Evolutionary conservation across 2,888 invertebrate genomes (phyloP), one percentile per base, ranked within the genome.

Genomic region (Cremastinae sp.): DNA sequence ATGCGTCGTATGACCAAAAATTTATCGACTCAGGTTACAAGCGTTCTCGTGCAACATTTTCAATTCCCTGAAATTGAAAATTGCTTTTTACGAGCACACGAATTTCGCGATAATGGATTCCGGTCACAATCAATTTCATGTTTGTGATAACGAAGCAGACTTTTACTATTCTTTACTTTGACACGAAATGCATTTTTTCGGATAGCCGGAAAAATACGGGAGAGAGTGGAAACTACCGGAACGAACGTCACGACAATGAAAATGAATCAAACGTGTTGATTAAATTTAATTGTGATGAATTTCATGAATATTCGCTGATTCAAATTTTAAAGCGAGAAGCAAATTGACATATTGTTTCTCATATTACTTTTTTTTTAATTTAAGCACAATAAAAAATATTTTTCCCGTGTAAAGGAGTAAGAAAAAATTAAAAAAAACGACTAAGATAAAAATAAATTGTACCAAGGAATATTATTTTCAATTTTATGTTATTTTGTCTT

Each of bases 91-190:
- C 59, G 16, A 18, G 38, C 16, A 16, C 5, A 58, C 20, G 14
- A 10, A 47, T 16, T 34, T 47, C 28, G 38, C 22, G 28, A 36
- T 16, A 53, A 47, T 38, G 28, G 62, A 51, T 74, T 70, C 8
- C 45, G 41, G 69, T 47, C 36, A 28, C 36, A 36, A 70, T 70
- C 59, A 74, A 74, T 59, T 65, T 59, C 45, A 8, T 16, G 49
- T 58, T 20, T 10, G 56, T 43, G 20, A 36, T 3, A 51, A 9
- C 36, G 18, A 45, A 28, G 59, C 16, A 10, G 18, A 41, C 58
- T 22, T n/a, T n/a, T 36, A 34, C 58, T 18, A 70, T 70, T 74
- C 59, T 74, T 59, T 45, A 58, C 58, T 56, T 51, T 47, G 0
- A 28, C 28, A n/a, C 28, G 28, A 8, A 14, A 65, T 51, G 22